Percentiles rank a stretch among this genome's conserved stretches.
Conservation (phyloP, 2,113 vertebrate genomes). For the Pampusana beccarii region DNA sequence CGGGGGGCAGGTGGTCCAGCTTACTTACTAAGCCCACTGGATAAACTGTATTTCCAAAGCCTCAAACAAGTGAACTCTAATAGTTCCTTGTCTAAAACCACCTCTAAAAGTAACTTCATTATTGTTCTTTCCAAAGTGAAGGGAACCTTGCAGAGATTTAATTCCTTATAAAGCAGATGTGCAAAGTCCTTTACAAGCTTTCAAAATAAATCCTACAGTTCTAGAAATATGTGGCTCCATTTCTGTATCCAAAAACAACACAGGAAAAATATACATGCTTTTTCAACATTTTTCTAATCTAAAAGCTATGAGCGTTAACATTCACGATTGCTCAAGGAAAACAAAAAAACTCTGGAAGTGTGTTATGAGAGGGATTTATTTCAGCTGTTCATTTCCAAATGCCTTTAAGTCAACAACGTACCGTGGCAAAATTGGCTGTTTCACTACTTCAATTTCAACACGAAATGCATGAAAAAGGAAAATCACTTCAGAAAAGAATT, state of each 20-base stretch:
- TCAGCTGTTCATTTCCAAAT: slow-evolving; percentile 26
- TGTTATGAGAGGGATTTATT: neutral
- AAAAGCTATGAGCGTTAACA: neutral
- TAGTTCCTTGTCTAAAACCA: neutral
- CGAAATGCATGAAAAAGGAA: neutral
- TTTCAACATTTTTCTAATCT: neutral
- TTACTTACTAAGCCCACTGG: neutral
- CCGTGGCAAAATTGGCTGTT: neutral
- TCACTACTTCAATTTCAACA: neutral
- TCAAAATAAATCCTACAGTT: neutral
- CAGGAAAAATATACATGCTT: neutral
- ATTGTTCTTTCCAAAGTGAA: neutral
- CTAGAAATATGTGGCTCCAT: neutral
- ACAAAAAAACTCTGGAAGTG: neutral
- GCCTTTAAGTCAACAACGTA: slow-evolving; percentile 1
- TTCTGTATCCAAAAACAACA: neutral
- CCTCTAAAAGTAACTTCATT: neutral
- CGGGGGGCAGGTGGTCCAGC: neutral
- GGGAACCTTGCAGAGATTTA: neutral
- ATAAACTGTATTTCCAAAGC: neutral
- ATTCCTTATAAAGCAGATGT: neutral
- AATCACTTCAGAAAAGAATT: neutral
- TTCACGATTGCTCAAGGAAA: neutral
- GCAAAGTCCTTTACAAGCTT: slow-evolving; percentile 1
- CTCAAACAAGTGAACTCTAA: neutral